Conservation (phyloP, 2,113 vertebrate species). For the Semicossyphus pulcher region DNA sequence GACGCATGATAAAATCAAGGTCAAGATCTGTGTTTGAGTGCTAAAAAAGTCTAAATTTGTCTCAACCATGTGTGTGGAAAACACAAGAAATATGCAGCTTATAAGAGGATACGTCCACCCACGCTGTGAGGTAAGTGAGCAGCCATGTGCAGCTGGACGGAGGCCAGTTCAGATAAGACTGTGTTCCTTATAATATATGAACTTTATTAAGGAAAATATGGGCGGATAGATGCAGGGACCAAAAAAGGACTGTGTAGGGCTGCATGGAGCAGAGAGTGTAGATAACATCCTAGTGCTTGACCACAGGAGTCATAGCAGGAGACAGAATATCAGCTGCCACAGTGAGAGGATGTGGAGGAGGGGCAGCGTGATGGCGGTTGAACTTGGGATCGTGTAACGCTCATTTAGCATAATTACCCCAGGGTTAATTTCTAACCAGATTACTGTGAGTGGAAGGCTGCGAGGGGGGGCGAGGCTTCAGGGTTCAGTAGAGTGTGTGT, state of each 20-base stretch:
- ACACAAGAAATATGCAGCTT: not conserved
- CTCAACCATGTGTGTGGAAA: not conserved
- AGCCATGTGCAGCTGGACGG: not conserved
- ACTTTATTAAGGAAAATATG: not conserved
- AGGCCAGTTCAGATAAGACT: not conserved
- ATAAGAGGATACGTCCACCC: slow-evolving; percentile 10
- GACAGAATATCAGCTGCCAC: slow-evolving; percentile 15
- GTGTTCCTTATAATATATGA: not conserved
- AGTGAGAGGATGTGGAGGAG: slow-evolving; percentile 1
- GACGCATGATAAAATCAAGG: not conserved
- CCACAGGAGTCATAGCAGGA: not conserved
- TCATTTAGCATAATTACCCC: slow-evolving; percentile 79
- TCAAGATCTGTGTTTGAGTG: not conserved
- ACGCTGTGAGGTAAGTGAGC: not conserved
- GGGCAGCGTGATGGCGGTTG: slow-evolving; percentile 6
- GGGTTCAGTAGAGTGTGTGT: slow-evolving; percentile 14
- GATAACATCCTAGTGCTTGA: slow-evolving; percentile 39
- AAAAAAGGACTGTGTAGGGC: not conserved
- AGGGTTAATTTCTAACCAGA: slow-evolving; percentile 77
- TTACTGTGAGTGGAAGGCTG: slow-evolving; percentile 41
- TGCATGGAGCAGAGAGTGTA: slow-evolving; percentile 1
- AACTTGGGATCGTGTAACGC: slow-evolving; percentile 62
- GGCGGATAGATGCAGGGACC: not conserved
- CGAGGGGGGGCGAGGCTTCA: slow-evolving; percentile 17
- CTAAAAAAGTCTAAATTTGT: not conserved